Evolutionary conservation across 2,113 vertebrate species (phyloP).

Genomic region (Anhinga rufa): DNA sequence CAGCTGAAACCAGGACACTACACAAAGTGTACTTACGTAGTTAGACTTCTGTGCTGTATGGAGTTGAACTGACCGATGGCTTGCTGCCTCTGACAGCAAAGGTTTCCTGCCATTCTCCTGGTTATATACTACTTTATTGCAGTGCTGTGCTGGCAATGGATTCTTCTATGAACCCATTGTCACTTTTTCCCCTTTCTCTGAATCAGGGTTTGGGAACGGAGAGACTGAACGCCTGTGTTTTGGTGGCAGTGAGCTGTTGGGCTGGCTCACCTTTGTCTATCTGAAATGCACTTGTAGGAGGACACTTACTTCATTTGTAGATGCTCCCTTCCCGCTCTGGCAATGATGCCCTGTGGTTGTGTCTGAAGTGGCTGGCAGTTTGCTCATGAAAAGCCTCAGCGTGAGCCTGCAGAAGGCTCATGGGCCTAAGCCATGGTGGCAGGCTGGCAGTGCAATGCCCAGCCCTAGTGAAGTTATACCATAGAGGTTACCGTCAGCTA

Average conservation of each 20-base stretch:
- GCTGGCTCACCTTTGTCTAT: not conserved
- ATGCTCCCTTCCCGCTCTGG: not conserved
- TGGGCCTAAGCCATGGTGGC: not conserved
- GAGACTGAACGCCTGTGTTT: not conserved
- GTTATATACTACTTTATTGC: not conserved
- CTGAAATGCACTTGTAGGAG: not conserved
- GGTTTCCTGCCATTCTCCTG: not conserved
- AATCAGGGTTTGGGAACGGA: not conserved
- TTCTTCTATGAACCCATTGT: not conserved
- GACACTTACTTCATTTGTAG: not conserved
- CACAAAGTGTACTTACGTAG: not conserved
- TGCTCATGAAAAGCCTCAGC: not conserved
- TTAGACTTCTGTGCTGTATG: not conserved
- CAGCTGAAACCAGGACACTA: not conserved
- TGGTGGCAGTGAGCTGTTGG: not conserved
- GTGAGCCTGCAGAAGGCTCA: not conserved
- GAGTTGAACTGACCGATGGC: not conserved
- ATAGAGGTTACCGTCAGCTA: not conserved
- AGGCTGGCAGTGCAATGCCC: not conserved
- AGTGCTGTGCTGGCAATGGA: not conserved
- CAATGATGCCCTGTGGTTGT: not conserved
- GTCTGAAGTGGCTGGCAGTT: not conserved
- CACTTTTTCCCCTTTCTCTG: not conserved
- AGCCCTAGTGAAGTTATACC: not conserved
- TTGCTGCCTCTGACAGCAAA: not conserved